Evolutionary conservation across 2,797 vertebrate genomes (phyloP), one percentile per base, ranked within the genome.

Genomic region (Danio tinwini): DNA sequence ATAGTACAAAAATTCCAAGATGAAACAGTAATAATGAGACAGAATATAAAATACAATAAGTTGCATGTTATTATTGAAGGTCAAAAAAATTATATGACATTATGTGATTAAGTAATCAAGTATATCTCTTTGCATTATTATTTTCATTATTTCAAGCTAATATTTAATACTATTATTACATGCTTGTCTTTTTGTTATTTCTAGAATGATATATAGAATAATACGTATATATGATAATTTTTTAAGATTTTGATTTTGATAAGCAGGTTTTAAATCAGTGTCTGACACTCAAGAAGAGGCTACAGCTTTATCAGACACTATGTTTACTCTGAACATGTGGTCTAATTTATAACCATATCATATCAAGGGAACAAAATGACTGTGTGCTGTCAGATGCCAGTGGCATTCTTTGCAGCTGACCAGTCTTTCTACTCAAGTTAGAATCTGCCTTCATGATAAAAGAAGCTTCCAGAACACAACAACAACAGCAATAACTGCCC

Each of bases 41-140:
- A 13, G 16, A 70, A 70, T 19, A 42, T 53, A n/a, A 70, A 37
- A 70, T 70, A 19, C 10, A 14, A 47, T 47, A 47, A 14, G 47
- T 21, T 42, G 19, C 17, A 47, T 45, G 47, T 47, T 65, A 49
- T 12, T 67, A 29, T 10, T 29, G 4, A 12, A 58, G 19, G 5
- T 40, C 42, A 65, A 65, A 45, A 0, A 13, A n/a, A 45, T 64
- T 21, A 21, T 14, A 65, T 65, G 17, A 65, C 6, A 65, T 65
- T 45, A 64, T 64, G 62, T 64, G 40, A 64, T 45, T 13, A 45
- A 61, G 37, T 7, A 61, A 61, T 40, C 14, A 61, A 64, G n/a
- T 13, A 19, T 6, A 19, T 1, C 17, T 65, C 6, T 19, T 39
- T 64, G n/a, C 17, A n/a, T n/a, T n/a, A n/a, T n/a, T n/a, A 29